Conservation (phyloP, 1,140 invertebrate genomes). For the Drosophila nebulosa region DNA sequence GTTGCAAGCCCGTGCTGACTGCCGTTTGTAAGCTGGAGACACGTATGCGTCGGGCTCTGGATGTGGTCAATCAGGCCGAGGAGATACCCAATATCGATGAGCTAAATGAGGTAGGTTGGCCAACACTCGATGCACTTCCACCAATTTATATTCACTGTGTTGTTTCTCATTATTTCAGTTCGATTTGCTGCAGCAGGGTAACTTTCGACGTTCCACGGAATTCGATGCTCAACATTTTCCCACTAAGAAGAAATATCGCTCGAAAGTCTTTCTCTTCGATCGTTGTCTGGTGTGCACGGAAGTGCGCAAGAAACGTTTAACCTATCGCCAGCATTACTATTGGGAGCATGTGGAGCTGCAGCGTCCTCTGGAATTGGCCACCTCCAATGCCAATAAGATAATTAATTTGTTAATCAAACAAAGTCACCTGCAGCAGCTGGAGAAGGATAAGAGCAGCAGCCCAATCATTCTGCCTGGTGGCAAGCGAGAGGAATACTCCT, state of each 20-base stretch:
- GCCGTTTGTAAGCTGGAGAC: conserved; percentile 78
- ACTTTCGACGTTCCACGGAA: conserved; percentile 68
- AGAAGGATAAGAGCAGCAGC: conserved; percentile 28
- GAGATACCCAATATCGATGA: conserved; percentile 75
- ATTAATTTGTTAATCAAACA: conserved; percentile 66
- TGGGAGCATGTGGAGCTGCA: conserved; percentile 72
- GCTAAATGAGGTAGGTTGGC: conserved; percentile 62
- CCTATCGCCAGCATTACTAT: conserved; percentile 69
- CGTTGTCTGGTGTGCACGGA: conserved; percentile 72
- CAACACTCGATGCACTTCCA: too few relatives aligned
- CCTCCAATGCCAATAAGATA: conserved; percentile 59
- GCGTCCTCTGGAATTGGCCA: conserved; percentile 47
- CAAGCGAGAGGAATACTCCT: conserved; percentile 64
- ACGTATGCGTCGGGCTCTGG: conserved; percentile 70
- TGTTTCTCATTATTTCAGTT: conserved; percentile 32
- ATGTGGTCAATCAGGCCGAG: conserved; percentile 80
- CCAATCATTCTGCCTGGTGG: not conserved
- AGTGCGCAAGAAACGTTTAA: conserved; percentile 60
- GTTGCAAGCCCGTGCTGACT: conserved; percentile 69
- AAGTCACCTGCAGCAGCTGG: conserved; percentile 40
- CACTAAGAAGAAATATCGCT: conserved; percentile 65
- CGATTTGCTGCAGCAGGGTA: conserved; percentile 57
- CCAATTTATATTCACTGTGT: too few relatives aligned
- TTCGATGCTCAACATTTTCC: conserved; percentile 75
- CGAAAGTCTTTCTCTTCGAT: conserved; percentile 77